Base-by-base conservation (phyloP, 2,113 vertebrate species). In the Sisor rabdophorus region DNA sequence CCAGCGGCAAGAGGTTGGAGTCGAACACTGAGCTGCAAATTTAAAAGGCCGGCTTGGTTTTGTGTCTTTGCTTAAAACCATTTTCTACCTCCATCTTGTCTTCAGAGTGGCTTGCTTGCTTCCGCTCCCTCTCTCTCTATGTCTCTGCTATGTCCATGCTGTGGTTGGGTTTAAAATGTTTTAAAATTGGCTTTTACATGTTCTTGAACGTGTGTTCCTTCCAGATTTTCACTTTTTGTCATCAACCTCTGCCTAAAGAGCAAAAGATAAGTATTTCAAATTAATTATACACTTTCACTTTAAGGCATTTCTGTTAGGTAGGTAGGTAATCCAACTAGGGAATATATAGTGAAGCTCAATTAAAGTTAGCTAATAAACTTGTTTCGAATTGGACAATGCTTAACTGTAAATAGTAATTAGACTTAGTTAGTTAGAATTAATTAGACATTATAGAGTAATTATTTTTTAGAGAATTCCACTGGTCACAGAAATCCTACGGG, bases 241-340 rank as follows among this genome's bases (percentile, higher is more conserved):
- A 16, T n/a, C 72, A 12, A 3, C 64, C 10, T 79, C 74, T 16
- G 47, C 82, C 82, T 84, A 26, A 16, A 59, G 70, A 68, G 54
- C 68, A 11, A 60, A 48, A 10, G 40, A 44, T 36, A 36, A 59
- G 65, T 54, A 15, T 59, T 58, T 19, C 63, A 44, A 55, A 15
- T 44, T 15, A 15, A 22, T n/a, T 54, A 40, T 16, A 71, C 10
- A 17, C 12, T n/a, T n/a, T n/a, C n/a, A n/a, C n/a, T n/a, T 13
- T 55, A 36, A 24, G 12, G 55, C 5, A 19, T 17, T 8, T 64
- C 26, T 30, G 2, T 32, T 11, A 22, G 3, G 44, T 16, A 70
- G 12, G n/a, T 6, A 50, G 20, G 64, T 19, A 10, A 40, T 24
- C 40, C 10, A n/a, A 28, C 12, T 64, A 10, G 10, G 47, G 3